phyloP scores from a whole-genome alignment of 2,113 vertebrate species.

The Brachyhypopomus gauderio region DNA sequence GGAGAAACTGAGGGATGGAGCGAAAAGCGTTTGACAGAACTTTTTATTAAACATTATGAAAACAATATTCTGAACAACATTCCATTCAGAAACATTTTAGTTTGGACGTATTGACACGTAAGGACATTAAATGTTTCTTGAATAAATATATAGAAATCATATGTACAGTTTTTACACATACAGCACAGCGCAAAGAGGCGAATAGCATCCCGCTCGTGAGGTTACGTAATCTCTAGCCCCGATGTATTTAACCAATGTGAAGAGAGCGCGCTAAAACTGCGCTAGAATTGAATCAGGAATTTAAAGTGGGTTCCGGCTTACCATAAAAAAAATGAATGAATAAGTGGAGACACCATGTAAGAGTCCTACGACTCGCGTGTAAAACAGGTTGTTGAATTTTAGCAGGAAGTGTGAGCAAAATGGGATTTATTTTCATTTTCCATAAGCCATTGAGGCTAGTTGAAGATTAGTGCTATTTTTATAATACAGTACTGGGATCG shows the following conservation, averaged over 20 bases:
- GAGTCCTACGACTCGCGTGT: neutral
- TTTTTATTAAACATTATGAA: constrained; percentile 85
- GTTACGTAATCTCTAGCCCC: constrained; percentile 39
- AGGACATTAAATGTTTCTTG: constrained; percentile 69
- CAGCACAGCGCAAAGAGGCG: constrained; percentile 58
- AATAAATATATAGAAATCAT: constrained; percentile 80
- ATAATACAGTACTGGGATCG: neutral
- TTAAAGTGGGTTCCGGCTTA: constrained; percentile 22
- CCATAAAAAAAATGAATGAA: constrained; percentile 21
- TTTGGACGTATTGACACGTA: constrained; percentile 72
- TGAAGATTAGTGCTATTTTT: neutral
- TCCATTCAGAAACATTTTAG: constrained; percentile 70
- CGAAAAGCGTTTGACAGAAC: constrained; percentile 68
- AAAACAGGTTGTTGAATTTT: neutral
- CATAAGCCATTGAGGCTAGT: neutral
- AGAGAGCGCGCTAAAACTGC: constrained; percentile 35
- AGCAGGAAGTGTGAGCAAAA: neutral
- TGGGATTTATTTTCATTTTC: neutral
- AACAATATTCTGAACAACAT: constrained; percentile 77
- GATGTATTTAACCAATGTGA: constrained; percentile 34
- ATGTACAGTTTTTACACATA: constrained; percentile 74
- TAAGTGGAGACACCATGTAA: constrained; percentile 6
- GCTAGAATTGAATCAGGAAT: constrained; percentile 21
- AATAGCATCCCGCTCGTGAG: constrained; percentile 30
- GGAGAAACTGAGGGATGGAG: constrained; percentile 37